Evolutionary conservation across 2,797 vertebrate species (phyloP), one percentile per base, ranked within the genome.

Genomic region (Champsocephalus esox): DNA sequence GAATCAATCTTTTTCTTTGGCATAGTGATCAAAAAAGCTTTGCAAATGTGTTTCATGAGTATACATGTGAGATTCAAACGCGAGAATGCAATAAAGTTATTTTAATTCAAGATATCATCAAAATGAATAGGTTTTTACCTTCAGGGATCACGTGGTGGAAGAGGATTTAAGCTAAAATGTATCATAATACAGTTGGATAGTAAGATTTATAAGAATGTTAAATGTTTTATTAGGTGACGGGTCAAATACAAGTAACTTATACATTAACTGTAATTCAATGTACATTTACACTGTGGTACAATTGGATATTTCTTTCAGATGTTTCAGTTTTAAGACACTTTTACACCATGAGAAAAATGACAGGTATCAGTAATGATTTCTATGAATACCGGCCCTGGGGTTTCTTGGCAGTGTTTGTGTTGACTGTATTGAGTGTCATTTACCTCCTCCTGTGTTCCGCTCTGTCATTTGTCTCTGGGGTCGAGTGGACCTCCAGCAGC

Each of bases 401-500:
- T 49, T 63, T 24, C 43, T 46, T 80, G 74, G 57, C 75, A 61
- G 66, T 9, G 1, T 54, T 56, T 70, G 66, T 66, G 52, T 77
- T 7, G 74, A 51, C 51, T 73, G 63, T 44, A 54, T 58, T 21
- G 70, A 69, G 66, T 50, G 67, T 84, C 62, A 64, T 83, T 80
- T 59, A 60, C 81, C 76, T 79, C 88, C 85, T 82, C 75, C 89
- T 83, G 62, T 83, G 67, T 74, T 9, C 57, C 9, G 57, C 75
- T 76, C 83, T 79, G 72, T 89, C 86, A 77, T 87, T 79, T 68
- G 74, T 85, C 80, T 83, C 82, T 54, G 70, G 83, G 77, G 68
- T 71, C 57, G 72, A 85, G 70, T 81, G 80, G 83, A 79, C 81
- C 81, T 80, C 77, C 73, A 71, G 63, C 58, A 70, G 67, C 83